These are phyloP conservation scores for Procapra przewalskii DNA, from an alignment of 2,113 vertebrate species.

Conservation along the genomic window DNA sequence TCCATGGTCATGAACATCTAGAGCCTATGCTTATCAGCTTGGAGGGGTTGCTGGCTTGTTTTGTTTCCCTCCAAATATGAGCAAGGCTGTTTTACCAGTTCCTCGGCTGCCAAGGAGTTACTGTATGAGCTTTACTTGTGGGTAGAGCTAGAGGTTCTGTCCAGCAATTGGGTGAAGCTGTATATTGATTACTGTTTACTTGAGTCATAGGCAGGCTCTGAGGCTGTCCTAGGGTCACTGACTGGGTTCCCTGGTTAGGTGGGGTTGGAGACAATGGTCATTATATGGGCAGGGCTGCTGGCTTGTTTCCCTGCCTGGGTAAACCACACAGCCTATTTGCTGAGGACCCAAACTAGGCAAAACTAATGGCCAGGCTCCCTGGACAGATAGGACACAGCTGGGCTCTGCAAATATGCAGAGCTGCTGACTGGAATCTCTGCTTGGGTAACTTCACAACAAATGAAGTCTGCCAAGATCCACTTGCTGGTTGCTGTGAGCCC, in stretches of 20 bases:
- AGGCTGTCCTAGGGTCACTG: background rate
- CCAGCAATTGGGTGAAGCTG: background rate
- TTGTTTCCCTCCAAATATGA: background rate
- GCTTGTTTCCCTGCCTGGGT: background rate
- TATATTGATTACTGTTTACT: background rate
- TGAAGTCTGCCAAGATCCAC: background rate
- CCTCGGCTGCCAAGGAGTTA: background rate
- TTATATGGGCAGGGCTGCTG: background rate
- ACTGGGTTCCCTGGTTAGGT: background rate
- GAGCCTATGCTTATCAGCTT: background rate
- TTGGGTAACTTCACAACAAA: background rate
- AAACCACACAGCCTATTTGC: background rate
- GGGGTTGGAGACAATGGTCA: background rate
- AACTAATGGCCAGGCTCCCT: background rate
- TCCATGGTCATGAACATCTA: background rate
- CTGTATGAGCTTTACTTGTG: background rate
- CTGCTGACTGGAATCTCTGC: background rate
- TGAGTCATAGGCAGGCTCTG: background rate
- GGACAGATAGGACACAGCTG: background rate
- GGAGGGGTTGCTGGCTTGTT: background rate
- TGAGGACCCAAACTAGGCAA: background rate
- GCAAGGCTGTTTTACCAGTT: background rate
- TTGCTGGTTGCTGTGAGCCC: background rate
- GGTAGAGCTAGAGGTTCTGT: background rate
- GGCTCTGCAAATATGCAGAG: background rate